Evolutionary conservation across 2,113 vertebrate genomes (phyloP).

Genomic region (Plotosus lineatus): DNA sequence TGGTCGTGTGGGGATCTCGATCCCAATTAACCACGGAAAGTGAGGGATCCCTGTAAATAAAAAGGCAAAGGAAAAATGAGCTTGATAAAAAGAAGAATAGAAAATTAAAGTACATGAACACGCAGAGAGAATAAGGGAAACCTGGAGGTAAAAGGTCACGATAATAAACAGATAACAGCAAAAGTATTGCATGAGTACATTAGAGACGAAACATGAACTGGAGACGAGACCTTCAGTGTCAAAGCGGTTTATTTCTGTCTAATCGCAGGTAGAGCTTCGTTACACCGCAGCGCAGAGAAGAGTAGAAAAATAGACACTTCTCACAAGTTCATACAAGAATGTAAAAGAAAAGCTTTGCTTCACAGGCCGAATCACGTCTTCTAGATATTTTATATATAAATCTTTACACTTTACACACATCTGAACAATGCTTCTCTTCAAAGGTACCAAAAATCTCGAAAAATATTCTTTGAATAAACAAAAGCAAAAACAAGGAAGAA

Average conservation of each 20-base stretch:
- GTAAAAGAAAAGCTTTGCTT: constrained; percentile 51
- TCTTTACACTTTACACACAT: constrained; percentile 53
- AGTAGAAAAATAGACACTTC: constrained; percentile 66
- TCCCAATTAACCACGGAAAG: no score
- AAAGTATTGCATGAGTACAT: no score
- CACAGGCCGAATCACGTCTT: constrained; percentile 40
- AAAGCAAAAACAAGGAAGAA: constrained; percentile 2
- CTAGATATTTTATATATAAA: constrained; percentile 55
- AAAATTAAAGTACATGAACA: no score
- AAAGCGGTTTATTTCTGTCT: constrained; percentile 64
- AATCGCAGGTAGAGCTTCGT: constrained; percentile 56
- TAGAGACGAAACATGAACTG: neutral
- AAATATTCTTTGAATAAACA: constrained; percentile 55
- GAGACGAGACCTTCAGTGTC: constrained; percentile 32
- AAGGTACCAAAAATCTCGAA: constrained; percentile 62
- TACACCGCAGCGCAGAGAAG: constrained; percentile 50
- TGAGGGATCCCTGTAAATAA: no score
- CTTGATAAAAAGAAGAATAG: no score
- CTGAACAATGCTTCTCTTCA: constrained; percentile 56
- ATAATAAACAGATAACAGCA: no score
- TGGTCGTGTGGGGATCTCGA: no score
- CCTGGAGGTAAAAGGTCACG: no score
- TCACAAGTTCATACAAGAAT: constrained; percentile 59
- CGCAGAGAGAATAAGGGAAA: no score
- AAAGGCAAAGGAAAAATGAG: no score